Conservation (phyloP, 2,888 invertebrate genomes). For the Zhengitettix transpicula region DNA sequence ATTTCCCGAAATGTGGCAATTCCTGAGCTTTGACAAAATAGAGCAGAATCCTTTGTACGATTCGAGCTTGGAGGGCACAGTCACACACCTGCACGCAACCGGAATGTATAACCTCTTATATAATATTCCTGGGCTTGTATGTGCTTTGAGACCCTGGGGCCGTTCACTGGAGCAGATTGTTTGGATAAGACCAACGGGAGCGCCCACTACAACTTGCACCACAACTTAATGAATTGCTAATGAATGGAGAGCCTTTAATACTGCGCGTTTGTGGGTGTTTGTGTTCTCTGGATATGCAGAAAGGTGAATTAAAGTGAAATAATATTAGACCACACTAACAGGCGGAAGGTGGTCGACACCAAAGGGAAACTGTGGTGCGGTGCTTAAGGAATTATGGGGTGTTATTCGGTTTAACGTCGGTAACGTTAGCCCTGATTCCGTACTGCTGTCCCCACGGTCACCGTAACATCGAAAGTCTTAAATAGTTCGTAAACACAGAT, state of each 20-base stretch:
- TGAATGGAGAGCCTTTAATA: not conserved
- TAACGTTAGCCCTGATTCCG: too few relatives aligned
- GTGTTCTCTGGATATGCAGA: not conserved
- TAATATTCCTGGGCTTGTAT: not conserved
- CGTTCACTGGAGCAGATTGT: not conserved
- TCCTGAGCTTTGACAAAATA: too few relatives aligned
- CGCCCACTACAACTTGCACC: not conserved
- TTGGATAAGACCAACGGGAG: not conserved
- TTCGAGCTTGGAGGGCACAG: not conserved
- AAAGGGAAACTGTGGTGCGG: too few relatives aligned
- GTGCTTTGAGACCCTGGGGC: not conserved
- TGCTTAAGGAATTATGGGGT: too few relatives aligned
- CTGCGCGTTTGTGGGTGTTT: not conserved
- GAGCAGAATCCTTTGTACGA: too few relatives aligned
- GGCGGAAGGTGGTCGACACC: not conserved
- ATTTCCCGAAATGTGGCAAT: too few relatives aligned
- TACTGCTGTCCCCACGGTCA: too few relatives aligned
- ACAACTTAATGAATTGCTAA: slow-evolving; percentile 2
- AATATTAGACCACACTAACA: not conserved
- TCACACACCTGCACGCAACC: not conserved
- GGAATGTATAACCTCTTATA: not conserved
- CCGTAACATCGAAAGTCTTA: too few relatives aligned
- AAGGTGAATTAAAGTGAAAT: not conserved
- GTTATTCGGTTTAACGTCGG: too few relatives aligned
- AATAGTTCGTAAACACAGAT: too few relatives aligned